phyloP scores from a whole-genome alignment of 2,888 invertebrate species.

The Troides oblongomaculatus region DNA sequence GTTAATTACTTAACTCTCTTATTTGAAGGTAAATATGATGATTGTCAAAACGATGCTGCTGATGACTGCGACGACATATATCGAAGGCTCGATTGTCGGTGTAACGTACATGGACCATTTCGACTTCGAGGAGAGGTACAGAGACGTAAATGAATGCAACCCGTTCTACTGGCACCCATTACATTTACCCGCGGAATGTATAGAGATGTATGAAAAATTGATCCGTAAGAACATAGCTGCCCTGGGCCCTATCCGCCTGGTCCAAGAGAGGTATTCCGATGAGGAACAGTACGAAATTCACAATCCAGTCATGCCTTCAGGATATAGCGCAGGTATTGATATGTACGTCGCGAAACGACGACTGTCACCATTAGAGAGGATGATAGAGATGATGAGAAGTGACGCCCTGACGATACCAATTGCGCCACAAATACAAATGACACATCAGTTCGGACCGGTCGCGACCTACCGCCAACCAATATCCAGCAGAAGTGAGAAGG shows the following conservation, averaged over 20 bases:
- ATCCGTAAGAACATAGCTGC: slow-evolving; percentile 47
- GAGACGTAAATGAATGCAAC: slow-evolving; percentile 59
- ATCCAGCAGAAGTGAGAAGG: slow-evolving; percentile 52
- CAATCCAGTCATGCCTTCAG: neutral
- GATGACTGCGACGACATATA: neutral
- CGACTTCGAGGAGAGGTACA: slow-evolving; percentile 59
- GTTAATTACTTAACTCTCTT: neutral
- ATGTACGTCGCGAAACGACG: slow-evolving; percentile 6
- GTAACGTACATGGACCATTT: slow-evolving; percentile 66
- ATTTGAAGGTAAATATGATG: slow-evolving; percentile 7
- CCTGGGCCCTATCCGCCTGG: slow-evolving; percentile 41
- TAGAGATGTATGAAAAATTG: slow-evolving; percentile 52
- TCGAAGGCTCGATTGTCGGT: slow-evolving; percentile 55
- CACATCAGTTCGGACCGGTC: slow-evolving; percentile 56
- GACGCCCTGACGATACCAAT: slow-evolving; percentile 53
- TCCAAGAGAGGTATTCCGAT: slow-evolving; percentile 35
- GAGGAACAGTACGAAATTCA: neutral
- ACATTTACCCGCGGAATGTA: slow-evolving; percentile 61
- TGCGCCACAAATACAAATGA: slow-evolving; percentile 45
- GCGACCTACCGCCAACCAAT: slow-evolving; percentile 62
- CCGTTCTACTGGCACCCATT: slow-evolving; percentile 68
- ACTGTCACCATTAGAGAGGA: slow-evolving; percentile 46
- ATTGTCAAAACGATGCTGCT: neutral
- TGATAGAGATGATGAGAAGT: slow-evolving; percentile 49
- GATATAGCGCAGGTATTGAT: neutral